Evolutionary conservation across 2,113 vertebrate species (phyloP), one percentile per base, ranked within the genome.

Genomic region (Colistium nudipinnis): DNA sequence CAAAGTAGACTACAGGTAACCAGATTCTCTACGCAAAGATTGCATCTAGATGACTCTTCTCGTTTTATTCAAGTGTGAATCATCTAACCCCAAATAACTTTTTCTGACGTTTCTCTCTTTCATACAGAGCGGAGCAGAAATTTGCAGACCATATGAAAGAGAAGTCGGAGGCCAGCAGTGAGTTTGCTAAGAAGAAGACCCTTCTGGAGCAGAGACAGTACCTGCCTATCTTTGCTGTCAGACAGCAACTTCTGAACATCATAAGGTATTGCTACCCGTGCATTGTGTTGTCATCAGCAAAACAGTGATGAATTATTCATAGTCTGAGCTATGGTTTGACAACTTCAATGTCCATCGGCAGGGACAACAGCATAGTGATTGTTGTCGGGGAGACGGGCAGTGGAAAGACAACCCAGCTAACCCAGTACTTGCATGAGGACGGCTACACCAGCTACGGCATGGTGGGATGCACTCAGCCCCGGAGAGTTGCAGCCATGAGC

Each of bases 71-170:
- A n/a, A n/a, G n/a, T n/a, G n/a, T n/a, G n/a, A n/a, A n/a, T n/a
- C n/a, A n/a, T n/a, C n/a, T n/a, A n/a, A n/a, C n/a, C n/a, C n/a
- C n/a, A n/a, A n/a, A n/a, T n/a, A 2, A 41, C 17, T 39, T 10
- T 12, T 25, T 13, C 13, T 43, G 0, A 12, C 44, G 19, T 33
- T 30, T 57, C 19, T 55, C 6, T 45, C 41, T 38, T 16, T 61
- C 62, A 68, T 30, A 45, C 76, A 99, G 98, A 90, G 90, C 97
- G 0, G 97, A 99, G 76, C 97, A 98, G 91, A 99, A 99, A 82
- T 99, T 99, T 92, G 98, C 98, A 0, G 95, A 98, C 79, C 98
- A 99, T 80, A 97, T 99, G 98, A 97, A 95, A 82, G 96, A 97
- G 53, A 98, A 96, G 87, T 95, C 81, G 0, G 93, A 97, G 83